phyloP scores from a whole-genome alignment of 2,797 vertebrate species.

The Pantherophis vulpinus region DNA sequence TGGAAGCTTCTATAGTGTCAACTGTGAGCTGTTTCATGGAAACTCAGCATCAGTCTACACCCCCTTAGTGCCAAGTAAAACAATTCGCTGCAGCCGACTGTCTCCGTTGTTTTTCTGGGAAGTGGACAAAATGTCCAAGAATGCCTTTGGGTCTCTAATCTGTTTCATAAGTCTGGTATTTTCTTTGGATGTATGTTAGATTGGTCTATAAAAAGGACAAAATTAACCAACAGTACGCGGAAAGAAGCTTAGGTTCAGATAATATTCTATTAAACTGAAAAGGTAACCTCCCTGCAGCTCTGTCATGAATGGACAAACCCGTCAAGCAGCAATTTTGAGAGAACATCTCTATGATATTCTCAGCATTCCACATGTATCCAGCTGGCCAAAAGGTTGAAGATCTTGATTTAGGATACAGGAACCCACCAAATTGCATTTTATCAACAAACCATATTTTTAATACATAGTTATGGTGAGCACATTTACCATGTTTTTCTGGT shows the following conservation, averaged over 20 bases:
- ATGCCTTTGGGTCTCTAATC: not conserved
- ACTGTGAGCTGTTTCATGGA: not conserved
- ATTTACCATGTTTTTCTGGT: not conserved
- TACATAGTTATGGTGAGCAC: not conserved
- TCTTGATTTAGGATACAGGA: not conserved
- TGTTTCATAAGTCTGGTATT: not conserved
- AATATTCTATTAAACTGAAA: not conserved
- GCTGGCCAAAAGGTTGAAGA: not conserved
- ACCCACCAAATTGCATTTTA: not conserved
- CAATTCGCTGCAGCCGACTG: not conserved
- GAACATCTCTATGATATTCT: not conserved
- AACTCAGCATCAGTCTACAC: not conserved
- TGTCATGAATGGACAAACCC: not conserved
- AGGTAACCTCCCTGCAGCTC: not conserved
- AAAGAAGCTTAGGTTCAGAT: not conserved
- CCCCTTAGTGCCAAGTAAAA: not conserved
- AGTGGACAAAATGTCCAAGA: not conserved
- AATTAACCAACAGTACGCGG: not conserved
- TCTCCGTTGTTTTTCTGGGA: not conserved
- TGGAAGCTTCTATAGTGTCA: not conserved
- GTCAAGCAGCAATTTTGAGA: not conserved
- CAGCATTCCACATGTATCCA: not conserved
- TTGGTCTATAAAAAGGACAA: not conserved
- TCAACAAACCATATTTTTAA: not conserved
- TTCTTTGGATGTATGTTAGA: not conserved